Conservation (phyloP, 2,797 vertebrate genomes). For the Silurus lanzhouensis region DNA sequence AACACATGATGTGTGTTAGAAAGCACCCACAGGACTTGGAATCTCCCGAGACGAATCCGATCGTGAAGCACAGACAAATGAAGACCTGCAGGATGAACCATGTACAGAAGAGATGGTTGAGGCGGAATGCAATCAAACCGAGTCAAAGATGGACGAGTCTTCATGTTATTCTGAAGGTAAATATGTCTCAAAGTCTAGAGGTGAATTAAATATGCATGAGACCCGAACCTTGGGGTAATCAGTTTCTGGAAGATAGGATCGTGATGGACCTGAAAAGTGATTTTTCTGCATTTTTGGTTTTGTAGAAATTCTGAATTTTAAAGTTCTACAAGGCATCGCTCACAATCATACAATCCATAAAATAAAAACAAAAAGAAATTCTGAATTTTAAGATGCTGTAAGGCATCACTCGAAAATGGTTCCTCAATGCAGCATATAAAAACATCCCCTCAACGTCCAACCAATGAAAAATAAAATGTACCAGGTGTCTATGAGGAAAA, state of each 20-base stretch:
- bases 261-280: background rate
- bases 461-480: too few species aligned
- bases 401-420: too few species aligned
- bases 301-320: background rate
- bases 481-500: too few species aligned
- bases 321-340: too few species aligned
- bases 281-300: background rate
- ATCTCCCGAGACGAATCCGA: background rate
- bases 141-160: background rate
- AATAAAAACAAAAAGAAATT: too few species aligned
- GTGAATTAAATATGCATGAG: background rate
- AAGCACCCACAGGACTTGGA: background rate
- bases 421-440: too few species aligned
- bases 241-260: background rate
- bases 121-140: background rate
- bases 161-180: background rate
- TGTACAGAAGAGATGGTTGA: background rate
- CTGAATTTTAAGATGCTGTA: too few species aligned
- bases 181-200: background rate
- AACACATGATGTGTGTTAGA: background rate
- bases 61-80: background rate
- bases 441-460: too few species aligned
- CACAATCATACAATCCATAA: too few species aligned
- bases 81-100: background rate
- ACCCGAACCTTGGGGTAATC: background rate